Conservation (phyloP, 2,797 vertebrate genomes). For the Anomalospiza imberbis region DNA sequence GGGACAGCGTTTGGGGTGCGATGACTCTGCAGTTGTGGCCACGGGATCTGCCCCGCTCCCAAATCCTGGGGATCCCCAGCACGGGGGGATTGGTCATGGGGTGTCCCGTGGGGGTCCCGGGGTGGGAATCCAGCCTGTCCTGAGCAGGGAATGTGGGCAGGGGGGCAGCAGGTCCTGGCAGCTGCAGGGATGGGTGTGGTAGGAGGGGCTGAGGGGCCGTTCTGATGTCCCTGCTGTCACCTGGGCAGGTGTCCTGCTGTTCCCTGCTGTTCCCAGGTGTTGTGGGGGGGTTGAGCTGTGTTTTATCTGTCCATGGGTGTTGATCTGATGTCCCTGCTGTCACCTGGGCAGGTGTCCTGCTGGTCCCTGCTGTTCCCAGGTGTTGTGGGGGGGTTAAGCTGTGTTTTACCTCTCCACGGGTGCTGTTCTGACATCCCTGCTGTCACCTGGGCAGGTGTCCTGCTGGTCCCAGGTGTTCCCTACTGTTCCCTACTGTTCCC, state of each 20-base stretch:
- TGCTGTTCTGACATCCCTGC: not conserved
- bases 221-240: not conserved
- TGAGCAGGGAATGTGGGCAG: not conserved
- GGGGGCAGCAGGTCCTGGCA: not conserved
- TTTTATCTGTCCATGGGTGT: not conserved
- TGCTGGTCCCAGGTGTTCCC: no score
- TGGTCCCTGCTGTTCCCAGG: no score
- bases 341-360: slow-evolving; percentile 78
- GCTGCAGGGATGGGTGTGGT: not conserved
- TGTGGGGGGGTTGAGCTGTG: not conserved
- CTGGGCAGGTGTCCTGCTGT: not conserved
- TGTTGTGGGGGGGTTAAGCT: no score
- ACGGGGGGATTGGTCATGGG: not conserved
- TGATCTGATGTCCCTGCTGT: not conserved
- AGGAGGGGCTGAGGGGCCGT: not conserved
- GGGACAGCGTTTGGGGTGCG: fast-evolving
- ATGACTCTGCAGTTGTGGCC: not conserved
- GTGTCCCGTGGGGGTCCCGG: not conserved
- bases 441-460: slow-evolving; percentile 78
- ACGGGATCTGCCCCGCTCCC: not conserved
- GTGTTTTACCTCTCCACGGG: not conserved
- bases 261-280: not conserved
- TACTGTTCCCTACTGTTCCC: no score
- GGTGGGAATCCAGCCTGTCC: not conserved
- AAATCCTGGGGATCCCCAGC: not conserved